Conservation (phyloP, 2,888 invertebrate genomes). For the Carpatolechia fugitivella region DNA sequence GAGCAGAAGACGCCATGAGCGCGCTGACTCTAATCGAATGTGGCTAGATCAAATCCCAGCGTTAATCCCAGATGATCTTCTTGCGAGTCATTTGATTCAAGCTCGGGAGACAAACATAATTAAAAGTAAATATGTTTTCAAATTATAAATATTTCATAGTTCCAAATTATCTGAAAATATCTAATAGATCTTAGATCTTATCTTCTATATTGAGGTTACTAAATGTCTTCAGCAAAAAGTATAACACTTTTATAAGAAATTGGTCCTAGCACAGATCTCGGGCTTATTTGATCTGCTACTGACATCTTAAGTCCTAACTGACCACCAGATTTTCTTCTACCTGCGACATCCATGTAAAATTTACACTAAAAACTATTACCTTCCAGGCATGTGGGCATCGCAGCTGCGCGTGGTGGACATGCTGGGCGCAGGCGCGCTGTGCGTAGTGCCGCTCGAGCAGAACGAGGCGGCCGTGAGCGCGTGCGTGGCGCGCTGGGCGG, state of each 20-base stretch:
- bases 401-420: conserved; percentile 93
- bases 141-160: no score
- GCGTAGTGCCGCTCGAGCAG: conserved; percentile 91
- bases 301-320: no score
- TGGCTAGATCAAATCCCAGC: conserved; percentile 69
- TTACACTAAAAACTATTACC: no score
- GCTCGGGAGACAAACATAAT: conserved; percentile 54
- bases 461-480: conserved; percentile 97
- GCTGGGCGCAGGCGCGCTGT: conserved; percentile 85
- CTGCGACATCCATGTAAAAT: no score
- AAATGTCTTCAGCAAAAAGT: no score
- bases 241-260: no score
- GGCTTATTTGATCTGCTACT: no score
- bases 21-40: conserved; percentile 72
- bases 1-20: conserved; percentile 58
- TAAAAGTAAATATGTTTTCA: neutral
- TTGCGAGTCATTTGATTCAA: conserved; percentile 71
- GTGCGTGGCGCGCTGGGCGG: conserved; percentile 88
- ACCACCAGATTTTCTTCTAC: no score
- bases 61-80: conserved; percentile 73
- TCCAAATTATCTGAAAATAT: no score
- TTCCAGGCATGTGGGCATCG: conserved; percentile 98
- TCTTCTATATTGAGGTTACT: no score
- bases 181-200: no score
- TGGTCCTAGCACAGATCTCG: no score